These are phyloP conservation scores for Spea multiplicata DNA, from an alignment of 2,113 vertebrate species.

Conservation along the genomic window DNA sequence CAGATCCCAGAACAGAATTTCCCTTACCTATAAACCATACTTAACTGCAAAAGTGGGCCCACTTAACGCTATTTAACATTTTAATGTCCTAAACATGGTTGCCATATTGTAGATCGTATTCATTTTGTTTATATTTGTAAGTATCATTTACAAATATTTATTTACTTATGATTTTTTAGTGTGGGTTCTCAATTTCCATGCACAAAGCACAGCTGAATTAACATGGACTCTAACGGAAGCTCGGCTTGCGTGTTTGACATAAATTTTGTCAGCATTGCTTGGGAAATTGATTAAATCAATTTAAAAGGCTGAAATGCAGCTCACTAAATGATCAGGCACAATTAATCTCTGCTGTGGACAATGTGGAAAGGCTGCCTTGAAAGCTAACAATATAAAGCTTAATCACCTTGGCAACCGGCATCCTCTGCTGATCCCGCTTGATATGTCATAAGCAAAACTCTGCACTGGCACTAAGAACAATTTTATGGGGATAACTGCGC, in stretches of 20 bases:
- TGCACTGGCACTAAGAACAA: conserved; percentile 42
- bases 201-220: conserved; percentile 27
- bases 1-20: too few relatives aligned
- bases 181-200: conserved; percentile 5
- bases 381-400: conserved; percentile 46
- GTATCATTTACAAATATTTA: too few relatives aligned
- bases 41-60: too few relatives aligned
- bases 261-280: conserved; percentile 5
- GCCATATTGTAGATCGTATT: too few relatives aligned
- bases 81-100: too few relatives aligned
- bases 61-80: too few relatives aligned
- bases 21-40: too few relatives aligned
- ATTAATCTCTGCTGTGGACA: conserved; percentile 44
- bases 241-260: not conserved
- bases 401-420: conserved; percentile 44
- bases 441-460: conserved; percentile 47
- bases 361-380: conserved; percentile 43
- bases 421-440: conserved; percentile 40
- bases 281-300: conserved; percentile 35
- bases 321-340: conserved; percentile 21
- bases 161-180: too few relatives aligned
- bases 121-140: too few relatives aligned
- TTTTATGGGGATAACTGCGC: conserved; percentile 11
- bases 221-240: conserved; percentile 27
- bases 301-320: conserved; percentile 35